These are phyloP conservation scores for Edolisoma coerulescens DNA, from an alignment of 2,113 vertebrate genomes.

Conservation along the genomic window DNA sequence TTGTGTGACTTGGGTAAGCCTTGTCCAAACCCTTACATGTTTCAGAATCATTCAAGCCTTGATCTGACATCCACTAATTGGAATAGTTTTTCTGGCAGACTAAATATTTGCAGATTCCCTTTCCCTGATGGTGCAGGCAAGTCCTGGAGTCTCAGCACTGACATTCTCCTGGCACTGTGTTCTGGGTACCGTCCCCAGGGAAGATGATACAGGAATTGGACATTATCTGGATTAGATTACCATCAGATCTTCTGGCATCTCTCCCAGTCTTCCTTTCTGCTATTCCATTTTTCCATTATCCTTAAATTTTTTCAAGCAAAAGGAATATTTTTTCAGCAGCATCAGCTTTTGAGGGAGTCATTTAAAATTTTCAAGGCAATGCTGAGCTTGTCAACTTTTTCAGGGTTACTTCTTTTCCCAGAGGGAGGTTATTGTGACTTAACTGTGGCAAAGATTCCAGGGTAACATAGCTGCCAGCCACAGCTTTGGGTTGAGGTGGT, in stretches of 20 bases:
- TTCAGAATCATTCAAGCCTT: not conserved
- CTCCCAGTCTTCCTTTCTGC: not conserved
- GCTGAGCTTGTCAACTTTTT: not conserved
- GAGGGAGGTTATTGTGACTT: not conserved
- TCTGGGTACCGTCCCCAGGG: not conserved
- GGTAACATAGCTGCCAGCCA: not conserved
- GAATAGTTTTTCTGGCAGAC: conserved; percentile 45
- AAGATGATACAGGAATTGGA: not conserved
- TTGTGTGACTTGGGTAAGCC: not conserved
- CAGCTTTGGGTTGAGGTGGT: not conserved
- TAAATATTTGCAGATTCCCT: conserved; percentile 66
- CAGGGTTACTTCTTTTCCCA: not conserved
- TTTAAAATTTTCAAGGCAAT: not conserved
- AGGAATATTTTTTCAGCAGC: not conserved
- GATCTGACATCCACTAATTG: conserved; percentile 47
- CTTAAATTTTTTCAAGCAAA: not conserved
- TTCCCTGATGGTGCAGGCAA: not conserved
- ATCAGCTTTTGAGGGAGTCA: not conserved
- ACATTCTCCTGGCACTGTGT: conserved; percentile 27
- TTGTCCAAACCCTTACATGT: not conserved
- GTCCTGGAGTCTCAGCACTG: not conserved
- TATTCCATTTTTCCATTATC: not conserved
- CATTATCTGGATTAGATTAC: conserved; percentile 29
- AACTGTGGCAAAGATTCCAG: not conserved
- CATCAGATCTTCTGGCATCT: not conserved